Evolutionary conservation across 2,888 invertebrate genomes (phyloP).

Genomic region (Synergus japonicus): DNA sequence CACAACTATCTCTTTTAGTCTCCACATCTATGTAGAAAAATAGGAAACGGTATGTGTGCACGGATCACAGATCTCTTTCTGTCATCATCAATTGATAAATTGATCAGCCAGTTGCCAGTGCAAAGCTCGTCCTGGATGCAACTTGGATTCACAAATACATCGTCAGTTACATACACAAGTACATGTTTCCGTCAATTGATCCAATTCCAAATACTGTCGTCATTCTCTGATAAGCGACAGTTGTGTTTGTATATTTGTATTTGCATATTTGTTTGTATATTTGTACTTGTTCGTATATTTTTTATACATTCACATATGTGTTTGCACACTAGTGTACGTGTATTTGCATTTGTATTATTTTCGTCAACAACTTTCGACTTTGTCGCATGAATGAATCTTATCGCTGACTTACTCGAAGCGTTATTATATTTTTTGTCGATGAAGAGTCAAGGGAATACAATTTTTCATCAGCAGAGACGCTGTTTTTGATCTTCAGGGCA

Average conservation of each 20-base stretch:
- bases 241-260: conserved; percentile 9
- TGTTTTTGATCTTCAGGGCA: neutral
- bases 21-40: neutral
- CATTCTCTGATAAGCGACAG: conserved; percentile 18
- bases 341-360: conserved; percentile 8
- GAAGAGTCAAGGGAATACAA: too few relatives aligned
- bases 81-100: neutral
- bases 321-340: too few relatives aligned
- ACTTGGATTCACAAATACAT: conserved; percentile 9
- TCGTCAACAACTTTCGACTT: conserved; percentile 26
- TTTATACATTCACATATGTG: too few relatives aligned
- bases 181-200: conserved; percentile 20
- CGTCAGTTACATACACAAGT: neutral
- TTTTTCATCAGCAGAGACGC: too few relatives aligned
- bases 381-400: conserved; percentile 26
- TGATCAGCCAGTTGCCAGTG: conserved; percentile 9
- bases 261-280: too few relatives aligned
- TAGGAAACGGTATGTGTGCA: neutral
- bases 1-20: conserved; percentile 13
- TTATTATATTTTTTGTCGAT: neutral
- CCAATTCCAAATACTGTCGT: conserved; percentile 16
- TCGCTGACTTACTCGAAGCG: neutral
- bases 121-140: neutral
- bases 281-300: too few relatives aligned
- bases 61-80: neutral